Percentiles rank a stretch among this genome's conserved stretches.
Conservation (phyloP, 2,113 vertebrate genomes). For the Atractosteus spatula region DNA sequence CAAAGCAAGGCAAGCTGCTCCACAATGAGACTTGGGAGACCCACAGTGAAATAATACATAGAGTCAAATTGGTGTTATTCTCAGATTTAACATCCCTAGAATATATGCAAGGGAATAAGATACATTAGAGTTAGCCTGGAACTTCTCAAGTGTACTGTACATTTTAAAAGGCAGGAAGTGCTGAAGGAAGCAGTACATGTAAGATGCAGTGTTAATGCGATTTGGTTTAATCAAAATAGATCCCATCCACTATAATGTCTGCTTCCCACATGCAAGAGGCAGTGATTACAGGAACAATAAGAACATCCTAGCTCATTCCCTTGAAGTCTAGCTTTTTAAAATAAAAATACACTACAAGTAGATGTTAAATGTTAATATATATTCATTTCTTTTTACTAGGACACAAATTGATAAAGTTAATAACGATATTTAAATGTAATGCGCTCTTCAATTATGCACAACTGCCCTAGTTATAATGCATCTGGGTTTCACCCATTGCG, state of each 20-base stretch:
- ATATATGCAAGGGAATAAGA: background rate
- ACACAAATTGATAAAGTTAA: conserved; percentile 10
- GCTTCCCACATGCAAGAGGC: no score
- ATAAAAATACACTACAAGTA: no score
- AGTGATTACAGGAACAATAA: no score
- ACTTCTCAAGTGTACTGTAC: background rate
- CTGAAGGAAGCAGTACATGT: conserved; percentile 17
- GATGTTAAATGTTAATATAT: no score
- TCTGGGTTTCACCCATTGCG: conserved; percentile 20
- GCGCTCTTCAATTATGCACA: conserved; percentile 39
- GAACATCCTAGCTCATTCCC: no score
- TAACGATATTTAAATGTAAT: conserved; percentile 32
- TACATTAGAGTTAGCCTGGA: background rate
- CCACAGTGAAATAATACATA: no score
- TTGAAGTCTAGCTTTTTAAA: no score
- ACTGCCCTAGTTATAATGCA: conserved; percentile 44
- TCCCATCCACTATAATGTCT: background rate
- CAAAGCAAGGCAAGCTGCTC: no score
- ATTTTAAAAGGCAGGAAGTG: conserved; percentile 6
- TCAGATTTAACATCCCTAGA: background rate
- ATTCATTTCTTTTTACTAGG: no score
- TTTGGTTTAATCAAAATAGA: conserved; percentile 6
- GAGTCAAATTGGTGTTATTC: background rate
- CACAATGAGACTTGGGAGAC: no score
- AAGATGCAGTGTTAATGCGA: conserved; percentile 1